Base-by-base conservation (phyloP, 2,113 vertebrate species). In the Salvelinus sp. region DNA sequence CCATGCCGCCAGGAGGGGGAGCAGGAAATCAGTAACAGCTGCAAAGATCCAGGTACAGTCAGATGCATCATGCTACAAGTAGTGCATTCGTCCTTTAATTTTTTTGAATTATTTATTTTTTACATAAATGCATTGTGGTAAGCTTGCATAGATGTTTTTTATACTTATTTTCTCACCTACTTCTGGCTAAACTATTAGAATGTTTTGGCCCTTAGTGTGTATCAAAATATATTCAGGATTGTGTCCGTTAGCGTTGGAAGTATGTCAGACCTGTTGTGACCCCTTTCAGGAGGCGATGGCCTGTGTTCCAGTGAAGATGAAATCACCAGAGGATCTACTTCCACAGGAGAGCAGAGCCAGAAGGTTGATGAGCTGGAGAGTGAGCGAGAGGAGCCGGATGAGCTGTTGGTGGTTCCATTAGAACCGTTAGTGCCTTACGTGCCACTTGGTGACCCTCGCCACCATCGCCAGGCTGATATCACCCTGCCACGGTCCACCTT, bases 1-100 rank as follows among this genome's bases (percentile, higher is more conserved):
- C 96, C 96, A 7, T 95, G 92, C 73, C 89, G 92, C 27, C 91
- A 95, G 16, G 93, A 95, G 5, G 90, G 82, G 18, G 92, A 80
- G 90, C 93, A 75, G 58, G 85, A 3, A 44, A 60, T 3, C 0
- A 0, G 63, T 65, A 22, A 65, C 10, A 2, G 63, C 9, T 65
- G 22, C 22, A 28, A 0, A n/a, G 25, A 28, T 22, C 4, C 63
- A 65, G 63, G 63, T 65, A 65, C n/a, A 22, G 58, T 9, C 58
- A 20, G 58, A 60, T n/a, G 9, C 18, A 20, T 57, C 13, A 16
- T 13, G 50, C 50, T 57, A 57, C 4, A 20, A 57, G 13, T 57
- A 57, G 50, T 13, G 13, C 38, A 38, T 50, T 50, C 4, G 9
- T 33, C 33, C 33, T 33, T 33, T 1, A 7, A 54, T 16, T 54